Evolutionary conservation across 1,140 invertebrate species (phyloP).

Genomic region (Holcopasites calliopsidis): DNA sequence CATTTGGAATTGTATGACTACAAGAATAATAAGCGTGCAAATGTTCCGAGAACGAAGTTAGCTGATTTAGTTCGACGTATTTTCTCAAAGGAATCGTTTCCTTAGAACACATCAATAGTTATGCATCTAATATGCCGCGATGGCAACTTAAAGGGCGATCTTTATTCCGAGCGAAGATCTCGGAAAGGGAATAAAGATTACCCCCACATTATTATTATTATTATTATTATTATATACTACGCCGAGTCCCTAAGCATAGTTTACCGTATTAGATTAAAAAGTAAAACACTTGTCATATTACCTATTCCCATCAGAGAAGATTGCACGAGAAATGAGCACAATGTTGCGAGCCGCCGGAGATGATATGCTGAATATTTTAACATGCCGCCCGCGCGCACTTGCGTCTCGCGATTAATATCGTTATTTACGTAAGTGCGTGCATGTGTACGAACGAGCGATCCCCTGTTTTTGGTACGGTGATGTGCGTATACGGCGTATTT

Average conservation of each 20-base stretch:
- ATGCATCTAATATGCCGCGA: not conserved
- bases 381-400: not conserved
- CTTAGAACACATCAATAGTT: slow-evolving; percentile 9
- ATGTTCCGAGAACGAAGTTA: not conserved
- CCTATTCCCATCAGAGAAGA: not conserved
- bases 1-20: no score
- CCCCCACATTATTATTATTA: not conserved
- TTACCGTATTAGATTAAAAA: not conserved
- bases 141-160: not conserved
- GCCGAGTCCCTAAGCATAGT: not conserved
- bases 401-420: not conserved
- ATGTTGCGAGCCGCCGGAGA: not conserved
- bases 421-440: slow-evolving; percentile 6
- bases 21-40: not conserved
- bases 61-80: no score
- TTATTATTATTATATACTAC: no score
- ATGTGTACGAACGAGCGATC: not conserved
- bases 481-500: slow-evolving; percentile 23
- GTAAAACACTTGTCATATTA: not conserved
- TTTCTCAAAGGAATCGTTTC: not conserved
- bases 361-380: slow-evolving; percentile 11
- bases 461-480: not conserved
- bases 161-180: not conserved
- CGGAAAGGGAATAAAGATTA: not conserved
- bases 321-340: slow-evolving; percentile 9